A percentile compares a stretch with the other conserved stretches of the same genome.
Evolutionary conservation across 2,888 invertebrate genomes (phyloP).

Genomic region (Eupeodes luniger): DNA sequence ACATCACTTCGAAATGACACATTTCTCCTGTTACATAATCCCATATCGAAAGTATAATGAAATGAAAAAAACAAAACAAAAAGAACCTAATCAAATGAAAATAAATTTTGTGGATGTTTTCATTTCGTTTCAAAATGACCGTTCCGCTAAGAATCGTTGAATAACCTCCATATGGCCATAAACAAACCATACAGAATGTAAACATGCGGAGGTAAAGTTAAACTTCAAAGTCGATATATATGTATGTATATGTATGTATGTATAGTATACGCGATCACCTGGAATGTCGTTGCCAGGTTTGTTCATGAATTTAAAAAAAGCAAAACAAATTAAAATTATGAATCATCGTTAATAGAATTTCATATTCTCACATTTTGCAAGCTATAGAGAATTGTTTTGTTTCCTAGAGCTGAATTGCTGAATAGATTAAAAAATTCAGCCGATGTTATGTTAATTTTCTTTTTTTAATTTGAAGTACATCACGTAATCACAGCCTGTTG

Average conservation of each 20-base stretch:
- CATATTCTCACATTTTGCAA: slow-evolving; percentile 7
- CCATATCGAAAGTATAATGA: slow-evolving; percentile 44
- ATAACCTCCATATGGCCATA: slow-evolving; percentile 6
- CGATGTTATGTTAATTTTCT: neutral
- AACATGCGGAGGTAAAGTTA: slow-evolving; percentile 8
- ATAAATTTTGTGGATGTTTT: slow-evolving; percentile 49
- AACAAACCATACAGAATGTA: slow-evolving; percentile 16
- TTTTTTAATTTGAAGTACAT: slow-evolving; percentile 4
- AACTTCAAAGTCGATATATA: neutral
- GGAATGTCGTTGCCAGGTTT: slow-evolving; percentile 1
- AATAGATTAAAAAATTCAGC: slow-evolving; percentile 9
- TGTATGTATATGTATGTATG: too few species aligned
- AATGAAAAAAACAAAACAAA: slow-evolving; percentile 32
- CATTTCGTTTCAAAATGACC: slow-evolving; percentile 42
- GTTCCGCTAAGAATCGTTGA: slow-evolving; percentile 33
- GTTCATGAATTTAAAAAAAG: neutral
- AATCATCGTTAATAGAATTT: slow-evolving; percentile 26
- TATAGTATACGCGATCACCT: neutral
- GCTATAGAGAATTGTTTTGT: neutral
- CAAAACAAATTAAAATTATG: neutral
- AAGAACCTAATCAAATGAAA: slow-evolving; percentile 46
- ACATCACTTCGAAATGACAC: slow-evolving; percentile 67
- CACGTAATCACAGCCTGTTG: slow-evolving; percentile 16
- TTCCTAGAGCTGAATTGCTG: slow-evolving; percentile 13
- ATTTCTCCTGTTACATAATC: slow-evolving; percentile 70